Evolutionary conservation across 1,140 invertebrate genomes (phyloP).

Genomic region (Aporrectodea caliginosa): DNA sequence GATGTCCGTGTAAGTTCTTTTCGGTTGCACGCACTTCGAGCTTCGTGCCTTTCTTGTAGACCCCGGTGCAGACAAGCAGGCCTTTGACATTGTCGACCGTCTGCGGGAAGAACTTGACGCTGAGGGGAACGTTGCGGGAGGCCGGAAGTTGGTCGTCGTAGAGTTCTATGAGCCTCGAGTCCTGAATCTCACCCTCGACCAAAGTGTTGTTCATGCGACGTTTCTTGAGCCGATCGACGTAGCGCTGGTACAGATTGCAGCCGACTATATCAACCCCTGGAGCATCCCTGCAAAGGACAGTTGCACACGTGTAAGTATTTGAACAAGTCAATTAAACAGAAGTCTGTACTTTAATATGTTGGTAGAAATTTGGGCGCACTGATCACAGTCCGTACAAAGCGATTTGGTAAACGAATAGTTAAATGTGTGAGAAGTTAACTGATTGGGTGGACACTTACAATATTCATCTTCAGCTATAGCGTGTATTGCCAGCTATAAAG

Average conservation of each 20-base stretch:
- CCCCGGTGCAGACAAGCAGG: conserved; percentile 54
- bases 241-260: conserved; percentile 39
- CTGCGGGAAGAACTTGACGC: conserved; percentile 41
- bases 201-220: conserved; percentile 4
- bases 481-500: no score
- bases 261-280: conserved; percentile 41
- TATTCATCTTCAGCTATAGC: no score
- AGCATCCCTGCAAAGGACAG: conserved; percentile 35
- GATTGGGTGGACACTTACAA: no score
- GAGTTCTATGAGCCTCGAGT: not conserved
- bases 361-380: no score
- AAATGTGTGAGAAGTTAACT: no score
- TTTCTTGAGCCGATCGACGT: conserved; percentile 26
- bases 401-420: no score
- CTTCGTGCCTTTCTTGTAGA: conserved; percentile 46
- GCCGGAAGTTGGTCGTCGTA: conserved; percentile 24
- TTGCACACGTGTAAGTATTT: no score
- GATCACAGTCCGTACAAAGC: no score
- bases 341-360: no score
- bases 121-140: conserved; percentile 44
- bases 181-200: not conserved
- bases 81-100: conserved; percentile 46
- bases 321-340: no score
- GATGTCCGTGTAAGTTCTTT: no score
- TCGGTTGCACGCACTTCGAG: not conserved